Conservation (phyloP, 1,140 invertebrate species). For the Eurosta solidaginis region DNA sequence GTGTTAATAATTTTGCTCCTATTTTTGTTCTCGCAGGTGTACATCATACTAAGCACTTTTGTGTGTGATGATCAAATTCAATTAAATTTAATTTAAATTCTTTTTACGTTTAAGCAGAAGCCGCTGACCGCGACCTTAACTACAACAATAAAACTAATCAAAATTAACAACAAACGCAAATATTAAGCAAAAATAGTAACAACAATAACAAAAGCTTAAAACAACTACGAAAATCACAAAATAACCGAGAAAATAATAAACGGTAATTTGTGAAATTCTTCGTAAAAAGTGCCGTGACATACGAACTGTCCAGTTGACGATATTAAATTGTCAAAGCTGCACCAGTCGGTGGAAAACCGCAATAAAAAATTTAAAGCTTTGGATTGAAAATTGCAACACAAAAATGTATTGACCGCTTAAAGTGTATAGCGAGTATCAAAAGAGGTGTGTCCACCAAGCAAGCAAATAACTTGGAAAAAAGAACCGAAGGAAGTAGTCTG, state of each 20-base stretch:
- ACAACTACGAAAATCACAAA: slow-evolving; percentile 8
- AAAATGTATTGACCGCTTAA: no score
- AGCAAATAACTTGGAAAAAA: background rate
- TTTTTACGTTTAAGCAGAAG: slow-evolving; percentile 22
- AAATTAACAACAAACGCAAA: slow-evolving; percentile 16
- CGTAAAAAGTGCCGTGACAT: background rate
- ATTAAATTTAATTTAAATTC: slow-evolving; percentile 37
- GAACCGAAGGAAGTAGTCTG: background rate
- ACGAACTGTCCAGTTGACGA: background rate
- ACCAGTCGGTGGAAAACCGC: background rate
- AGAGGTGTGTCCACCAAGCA: no score
- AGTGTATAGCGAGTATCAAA: no score
- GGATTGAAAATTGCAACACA: no score
- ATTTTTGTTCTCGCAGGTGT: no score
- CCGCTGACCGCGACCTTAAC: slow-evolving; percentile 7
- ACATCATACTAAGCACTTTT: no score
- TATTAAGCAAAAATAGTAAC: background rate
- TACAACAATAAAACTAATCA: slow-evolving; percentile 20
- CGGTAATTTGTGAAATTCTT: slow-evolving; percentile 7
- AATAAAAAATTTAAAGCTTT: background rate
- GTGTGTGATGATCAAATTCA: slow-evolving; percentile 37
- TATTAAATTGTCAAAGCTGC: background rate
- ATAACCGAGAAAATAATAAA: background rate
- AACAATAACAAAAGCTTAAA: background rate
- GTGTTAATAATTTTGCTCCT: background rate